These are phyloP conservation scores for Indri indri DNA, from an alignment of 2,113 vertebrate genomes.

Conservation along the genomic window DNA sequence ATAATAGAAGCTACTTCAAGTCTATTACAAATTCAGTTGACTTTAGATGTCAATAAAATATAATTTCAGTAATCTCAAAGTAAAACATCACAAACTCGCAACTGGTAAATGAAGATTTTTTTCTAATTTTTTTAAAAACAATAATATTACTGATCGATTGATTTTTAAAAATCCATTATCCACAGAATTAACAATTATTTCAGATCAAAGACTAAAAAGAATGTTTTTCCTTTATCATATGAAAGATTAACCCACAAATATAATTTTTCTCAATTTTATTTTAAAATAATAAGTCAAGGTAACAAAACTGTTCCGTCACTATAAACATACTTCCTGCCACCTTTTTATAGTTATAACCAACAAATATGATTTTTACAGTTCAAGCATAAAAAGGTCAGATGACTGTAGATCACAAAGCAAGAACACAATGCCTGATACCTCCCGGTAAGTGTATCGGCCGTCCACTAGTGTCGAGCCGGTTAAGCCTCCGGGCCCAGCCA, in stretches of 20 bases:
- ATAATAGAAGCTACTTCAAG: background rate
- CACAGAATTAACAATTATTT: background rate
- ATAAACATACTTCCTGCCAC: background rate
- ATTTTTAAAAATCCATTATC: conserved; percentile 33
- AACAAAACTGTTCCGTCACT: background rate
- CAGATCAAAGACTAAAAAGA: background rate
- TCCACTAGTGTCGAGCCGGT: conserved; percentile 93
- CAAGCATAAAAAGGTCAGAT: background rate
- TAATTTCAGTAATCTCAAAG: conserved; percentile 23
- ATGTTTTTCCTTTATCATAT: background rate
- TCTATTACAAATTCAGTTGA: conserved; percentile 13
- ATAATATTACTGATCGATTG: background rate
- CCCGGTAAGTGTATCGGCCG: conserved; percentile 96
- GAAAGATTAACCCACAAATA: conserved; percentile 17
- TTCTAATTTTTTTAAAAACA: background rate
- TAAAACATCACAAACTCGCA: conserved; percentile 21
- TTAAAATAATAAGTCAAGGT: background rate
- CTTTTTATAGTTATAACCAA: background rate
- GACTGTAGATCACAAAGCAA: background rate
- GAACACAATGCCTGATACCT: conserved; percentile 85
- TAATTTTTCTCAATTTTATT: background rate
- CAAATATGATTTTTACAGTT: background rate
- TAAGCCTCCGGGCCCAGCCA: conserved; percentile 91
- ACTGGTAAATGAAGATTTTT: background rate
- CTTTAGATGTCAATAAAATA: background rate